A percentile compares a stretch with the other conserved stretches of the same genome.
These are phyloP conservation scores for Eupithecia insigniata DNA, from an alignment of 2,888 invertebrate species.

Conservation along the genomic window DNA sequence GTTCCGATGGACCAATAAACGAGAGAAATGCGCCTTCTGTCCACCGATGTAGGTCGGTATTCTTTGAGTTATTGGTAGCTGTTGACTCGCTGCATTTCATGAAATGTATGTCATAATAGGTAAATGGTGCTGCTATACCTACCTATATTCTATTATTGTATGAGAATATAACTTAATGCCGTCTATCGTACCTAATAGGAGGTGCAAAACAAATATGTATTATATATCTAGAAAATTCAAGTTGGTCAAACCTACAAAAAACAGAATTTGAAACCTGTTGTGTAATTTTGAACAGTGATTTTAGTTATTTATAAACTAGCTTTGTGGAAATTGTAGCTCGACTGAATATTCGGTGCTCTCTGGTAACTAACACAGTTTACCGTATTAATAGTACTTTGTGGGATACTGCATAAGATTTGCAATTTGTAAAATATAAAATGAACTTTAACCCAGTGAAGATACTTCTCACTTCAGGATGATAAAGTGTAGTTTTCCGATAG, in stretches of 20 bases:
- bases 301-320: neutral
- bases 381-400: neutral
- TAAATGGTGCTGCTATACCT: neutral
- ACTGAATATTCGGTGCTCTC: neutral
- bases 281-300: neutral
- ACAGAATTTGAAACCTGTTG: neutral
- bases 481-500: slow-evolving; percentile 26
- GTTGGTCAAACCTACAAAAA: neutral
- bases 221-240: neutral
- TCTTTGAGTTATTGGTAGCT: slow-evolving; percentile 13
- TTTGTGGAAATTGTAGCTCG: neutral
- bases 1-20: slow-evolving; percentile 22
- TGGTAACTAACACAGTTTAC: neutral
- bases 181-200: neutral
- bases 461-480: slow-evolving; percentile 13
- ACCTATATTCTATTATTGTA: neutral
- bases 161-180: neutral
- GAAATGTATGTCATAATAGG: neutral
- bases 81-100: slow-evolving; percentile 18
- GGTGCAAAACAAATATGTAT: neutral
- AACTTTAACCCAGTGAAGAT: neutral
- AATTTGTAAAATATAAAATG: neutral
- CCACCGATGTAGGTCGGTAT: slow-evolving; percentile 15
- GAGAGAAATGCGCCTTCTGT: slow-evolving; percentile 28
- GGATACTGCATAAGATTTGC: neutral